These are phyloP conservation scores for Aporophyla nigra DNA, from an alignment of 2,888 invertebrate genomes.

Conservation along the genomic window DNA sequence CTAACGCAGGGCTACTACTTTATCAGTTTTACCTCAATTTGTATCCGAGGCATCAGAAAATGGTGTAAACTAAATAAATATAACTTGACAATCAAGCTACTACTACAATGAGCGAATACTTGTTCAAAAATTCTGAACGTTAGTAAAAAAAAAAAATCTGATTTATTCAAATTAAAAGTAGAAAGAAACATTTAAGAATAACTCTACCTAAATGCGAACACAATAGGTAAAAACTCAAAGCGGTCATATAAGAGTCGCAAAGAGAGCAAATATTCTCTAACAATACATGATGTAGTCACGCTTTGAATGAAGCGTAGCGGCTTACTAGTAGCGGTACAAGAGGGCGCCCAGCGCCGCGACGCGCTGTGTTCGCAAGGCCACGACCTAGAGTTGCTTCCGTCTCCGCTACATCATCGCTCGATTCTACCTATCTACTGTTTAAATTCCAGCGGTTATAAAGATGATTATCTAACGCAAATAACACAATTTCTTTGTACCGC, in stretches of 20 bases:
- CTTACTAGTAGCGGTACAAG: conserved; percentile 48
- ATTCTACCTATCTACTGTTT: conserved; percentile 57
- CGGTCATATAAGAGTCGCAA: conserved; percentile 1
- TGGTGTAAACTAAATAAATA: background rate
- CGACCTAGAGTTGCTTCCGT: conserved; percentile 85
- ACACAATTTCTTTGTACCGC: conserved; percentile 9
- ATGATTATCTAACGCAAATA: conserved; percentile 19
- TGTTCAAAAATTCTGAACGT: background rate
- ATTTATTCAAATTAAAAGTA: background rate
- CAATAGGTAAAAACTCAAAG: conserved; percentile 7
- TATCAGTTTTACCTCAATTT: conserved; percentile 9
- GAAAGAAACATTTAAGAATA: conserved; percentile 11
- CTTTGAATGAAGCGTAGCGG: conserved; percentile 35
- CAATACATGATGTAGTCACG: conserved; percentile 37
- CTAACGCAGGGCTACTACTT: conserved; percentile 59
- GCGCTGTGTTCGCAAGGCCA: conserved; percentile 80
- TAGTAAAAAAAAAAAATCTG: background rate
- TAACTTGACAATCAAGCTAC: background rate
- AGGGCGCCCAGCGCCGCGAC: conserved; percentile 64
- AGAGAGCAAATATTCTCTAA: conserved; percentile 27
- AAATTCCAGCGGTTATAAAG: conserved; percentile 34
- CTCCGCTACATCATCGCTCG: conserved; percentile 71
- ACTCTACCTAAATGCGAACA: background rate
- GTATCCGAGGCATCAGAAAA: conserved; percentile 5
- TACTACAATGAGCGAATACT: background rate